These are phyloP conservation scores for Melanotaenia boesemani DNA, from an alignment of 2,797 vertebrate species.

Conservation along the genomic window DNA sequence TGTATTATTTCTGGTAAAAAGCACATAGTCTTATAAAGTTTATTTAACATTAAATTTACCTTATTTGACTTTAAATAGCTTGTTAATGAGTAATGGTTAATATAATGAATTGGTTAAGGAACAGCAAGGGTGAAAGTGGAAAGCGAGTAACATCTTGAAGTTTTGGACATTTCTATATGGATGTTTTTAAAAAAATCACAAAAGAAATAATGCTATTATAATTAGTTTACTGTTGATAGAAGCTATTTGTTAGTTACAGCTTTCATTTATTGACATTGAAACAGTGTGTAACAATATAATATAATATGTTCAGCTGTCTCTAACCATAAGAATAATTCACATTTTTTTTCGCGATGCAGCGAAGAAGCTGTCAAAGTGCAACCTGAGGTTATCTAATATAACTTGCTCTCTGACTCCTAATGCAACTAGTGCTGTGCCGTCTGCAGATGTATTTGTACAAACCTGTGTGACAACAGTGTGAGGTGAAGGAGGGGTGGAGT, in stretches of 20 bases:
- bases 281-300: no score
- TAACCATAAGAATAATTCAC: neutral
- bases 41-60: neutral
- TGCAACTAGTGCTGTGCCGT: neutral
- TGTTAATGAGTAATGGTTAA: neutral
- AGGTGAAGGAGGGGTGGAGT: neutral
- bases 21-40: neutral
- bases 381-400: neutral
- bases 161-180: no score
- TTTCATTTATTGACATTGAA: no score
- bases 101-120: neutral
- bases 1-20: neutral
- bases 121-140: neutral
- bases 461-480: neutral
- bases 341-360: neutral
- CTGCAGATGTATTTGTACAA: constrained; percentile 1
- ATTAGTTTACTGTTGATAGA: no score
- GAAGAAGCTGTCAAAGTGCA: constrained; percentile 7
- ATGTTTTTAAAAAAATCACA: no score
- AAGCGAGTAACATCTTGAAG: neutral
- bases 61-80: neutral
- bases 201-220: no score
- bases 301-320: neutral
- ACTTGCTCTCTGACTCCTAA: no score
- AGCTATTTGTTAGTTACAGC: no score